Conservation (phyloP, 2,797 vertebrate species). For the Pterois miles region DNA sequence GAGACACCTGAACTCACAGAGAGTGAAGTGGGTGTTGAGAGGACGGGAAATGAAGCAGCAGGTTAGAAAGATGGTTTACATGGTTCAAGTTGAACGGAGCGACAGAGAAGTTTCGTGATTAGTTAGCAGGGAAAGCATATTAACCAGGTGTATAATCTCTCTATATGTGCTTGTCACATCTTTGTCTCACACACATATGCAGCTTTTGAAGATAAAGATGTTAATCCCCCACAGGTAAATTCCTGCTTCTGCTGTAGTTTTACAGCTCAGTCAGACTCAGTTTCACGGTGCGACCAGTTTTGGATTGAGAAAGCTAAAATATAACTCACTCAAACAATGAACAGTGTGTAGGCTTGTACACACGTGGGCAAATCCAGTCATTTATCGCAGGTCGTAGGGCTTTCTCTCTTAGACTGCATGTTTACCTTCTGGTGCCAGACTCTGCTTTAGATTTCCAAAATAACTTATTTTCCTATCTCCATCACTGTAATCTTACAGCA, state of each 20-base stretch:
- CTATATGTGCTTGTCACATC: not conserved
- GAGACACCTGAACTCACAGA: not conserved
- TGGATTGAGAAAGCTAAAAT: not conserved
- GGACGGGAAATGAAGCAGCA: not conserved
- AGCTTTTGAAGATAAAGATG: not conserved
- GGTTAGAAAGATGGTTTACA: not conserved
- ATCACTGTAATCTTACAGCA: not conserved
- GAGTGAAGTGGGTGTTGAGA: not conserved
- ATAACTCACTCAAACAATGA: not conserved
- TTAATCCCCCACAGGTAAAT: not conserved
- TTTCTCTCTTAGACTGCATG: not conserved
- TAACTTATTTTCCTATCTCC: not conserved
- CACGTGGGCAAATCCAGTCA: not conserved
- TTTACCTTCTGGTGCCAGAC: not conserved
- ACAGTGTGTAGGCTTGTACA: not conserved
- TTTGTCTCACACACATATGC: not conserved
- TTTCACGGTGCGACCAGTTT: not conserved
- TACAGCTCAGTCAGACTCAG: not conserved
- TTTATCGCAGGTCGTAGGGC: not conserved
- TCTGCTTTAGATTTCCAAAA: not conserved
- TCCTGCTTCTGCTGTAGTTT: not conserved
- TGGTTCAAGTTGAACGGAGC: not conserved
- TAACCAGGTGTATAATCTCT: not conserved
- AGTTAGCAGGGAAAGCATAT: not conserved
- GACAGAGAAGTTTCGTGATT: not conserved